A percentile compares a stretch with the other conserved stretches of the same genome.
phyloP scores from a whole-genome alignment of 1,140 invertebrate species.

The Neoseiulus cucumeris region DNA sequence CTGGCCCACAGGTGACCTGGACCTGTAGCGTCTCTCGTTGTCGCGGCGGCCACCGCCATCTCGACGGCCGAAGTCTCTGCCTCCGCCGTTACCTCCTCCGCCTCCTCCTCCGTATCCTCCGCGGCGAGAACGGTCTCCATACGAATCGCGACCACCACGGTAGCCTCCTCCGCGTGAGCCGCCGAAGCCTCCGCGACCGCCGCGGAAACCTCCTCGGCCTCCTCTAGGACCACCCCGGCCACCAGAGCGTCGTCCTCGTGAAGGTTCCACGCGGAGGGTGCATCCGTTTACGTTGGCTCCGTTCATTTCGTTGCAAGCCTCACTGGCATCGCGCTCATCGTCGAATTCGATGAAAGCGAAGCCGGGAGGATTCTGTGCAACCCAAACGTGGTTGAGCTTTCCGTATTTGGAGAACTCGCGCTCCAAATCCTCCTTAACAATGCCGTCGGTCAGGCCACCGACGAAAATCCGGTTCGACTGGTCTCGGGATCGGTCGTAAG shows the following conservation, averaged over 20 bases:
- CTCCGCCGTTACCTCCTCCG: constrained; percentile 16
- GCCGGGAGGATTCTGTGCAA: constrained; percentile 37
- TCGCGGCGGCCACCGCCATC: neutral
- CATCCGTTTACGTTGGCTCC: constrained; percentile 24
- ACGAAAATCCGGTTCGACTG: constrained; percentile 20
- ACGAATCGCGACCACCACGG: constrained; percentile 13
- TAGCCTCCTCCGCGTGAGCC: constrained; percentile 12
- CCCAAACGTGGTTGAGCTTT: constrained; percentile 37
- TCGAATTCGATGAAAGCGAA: constrained; percentile 42
- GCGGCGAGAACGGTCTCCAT: neutral
- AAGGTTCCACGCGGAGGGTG: constrained; percentile 21
- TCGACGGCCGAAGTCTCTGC: constrained; percentile 2
- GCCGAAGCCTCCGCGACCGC: constrained; percentile 13
- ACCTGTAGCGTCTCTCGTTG: constrained; percentile 10
- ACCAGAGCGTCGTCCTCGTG: constrained; percentile 17
- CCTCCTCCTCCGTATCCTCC: constrained; percentile 16
- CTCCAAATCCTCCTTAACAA: constrained; percentile 25
- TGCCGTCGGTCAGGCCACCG: constrained; percentile 19
- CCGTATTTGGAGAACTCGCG: constrained; percentile 36
- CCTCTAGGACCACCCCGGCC: constrained; percentile 16
- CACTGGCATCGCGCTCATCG: constrained; percentile 37
- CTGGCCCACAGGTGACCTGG: constrained; percentile 8
- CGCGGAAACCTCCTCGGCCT: constrained; percentile 9
- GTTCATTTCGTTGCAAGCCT: constrained; percentile 32
- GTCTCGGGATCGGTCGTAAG: constrained; percentile 5